phyloP scores from a whole-genome alignment of 2,797 vertebrate genomes.

The Argentina silus region DNA sequence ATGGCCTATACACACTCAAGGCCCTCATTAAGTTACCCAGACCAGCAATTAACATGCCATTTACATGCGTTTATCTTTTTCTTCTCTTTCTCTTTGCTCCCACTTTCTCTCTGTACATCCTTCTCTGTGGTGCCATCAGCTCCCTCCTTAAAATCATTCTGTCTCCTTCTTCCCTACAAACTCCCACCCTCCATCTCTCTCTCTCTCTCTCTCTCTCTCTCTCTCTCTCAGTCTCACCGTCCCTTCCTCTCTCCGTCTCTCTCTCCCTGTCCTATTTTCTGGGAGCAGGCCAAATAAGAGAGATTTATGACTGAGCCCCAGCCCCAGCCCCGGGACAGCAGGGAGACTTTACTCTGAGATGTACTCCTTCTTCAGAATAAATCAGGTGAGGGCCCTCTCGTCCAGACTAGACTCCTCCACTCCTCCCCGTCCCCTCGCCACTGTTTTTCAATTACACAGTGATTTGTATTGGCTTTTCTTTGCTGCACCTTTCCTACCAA shows the following conservation, averaged over 20 bases:
- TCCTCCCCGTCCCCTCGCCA: too few species aligned
- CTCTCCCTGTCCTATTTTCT: neutral
- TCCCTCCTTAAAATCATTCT: too few species aligned
- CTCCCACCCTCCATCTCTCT: neutral
- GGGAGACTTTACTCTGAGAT: too few species aligned
- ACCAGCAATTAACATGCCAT: constrained; percentile 50
- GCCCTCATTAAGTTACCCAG: constrained; percentile 46
- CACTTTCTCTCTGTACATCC: neutral
- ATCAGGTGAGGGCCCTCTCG: too few species aligned
- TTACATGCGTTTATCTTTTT: constrained; percentile 21
- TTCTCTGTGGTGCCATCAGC: neutral
- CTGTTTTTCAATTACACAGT: too few species aligned
- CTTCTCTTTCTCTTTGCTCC: neutral
- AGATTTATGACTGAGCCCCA: constrained; percentile 42
- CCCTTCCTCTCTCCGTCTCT: neutral
- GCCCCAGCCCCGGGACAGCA: too few species aligned
- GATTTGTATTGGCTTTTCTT: too few species aligned
- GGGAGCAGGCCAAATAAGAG: constrained; percentile 43
- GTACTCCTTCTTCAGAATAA: too few species aligned
- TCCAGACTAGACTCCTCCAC: too few species aligned
- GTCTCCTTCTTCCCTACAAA: too few species aligned
- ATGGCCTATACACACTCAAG: constrained; percentile 33
- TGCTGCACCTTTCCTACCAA: too few species aligned
- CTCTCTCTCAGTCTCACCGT: too few species aligned
- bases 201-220: constrained; percentile 32